Percentiles rank a stretch among this genome's conserved stretches.
Evolutionary conservation across 2,888 invertebrate species (phyloP).

Genomic region (Ennomos quercinarius): DNA sequence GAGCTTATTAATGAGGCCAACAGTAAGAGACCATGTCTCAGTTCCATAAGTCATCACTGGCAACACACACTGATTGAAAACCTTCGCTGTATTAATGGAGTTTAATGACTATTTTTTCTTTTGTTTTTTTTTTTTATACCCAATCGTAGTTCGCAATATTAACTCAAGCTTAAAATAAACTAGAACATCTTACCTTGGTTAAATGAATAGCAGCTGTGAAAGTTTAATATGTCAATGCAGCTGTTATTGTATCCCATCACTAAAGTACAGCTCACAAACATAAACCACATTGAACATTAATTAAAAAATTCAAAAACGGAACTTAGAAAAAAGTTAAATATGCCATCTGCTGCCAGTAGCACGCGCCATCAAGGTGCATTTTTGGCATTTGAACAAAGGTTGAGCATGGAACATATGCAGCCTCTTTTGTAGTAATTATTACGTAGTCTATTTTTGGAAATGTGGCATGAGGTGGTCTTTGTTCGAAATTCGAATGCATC

Average conservation of each 20-base stretch:
- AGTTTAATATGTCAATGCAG: not conserved
- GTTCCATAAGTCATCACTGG: too few species aligned
- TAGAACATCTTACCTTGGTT: too few species aligned
- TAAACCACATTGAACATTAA: conserved; percentile 28
- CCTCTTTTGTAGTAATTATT: conserved; percentile 9
- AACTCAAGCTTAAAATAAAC: too few species aligned
- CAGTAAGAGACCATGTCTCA: too few species aligned
- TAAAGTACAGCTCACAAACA: conserved; percentile 15
- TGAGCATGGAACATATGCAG: conserved; percentile 23
- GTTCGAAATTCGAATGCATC: conserved; percentile 2
- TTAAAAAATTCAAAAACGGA: conserved; percentile 33
- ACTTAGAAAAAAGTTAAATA: conserved; percentile 39
- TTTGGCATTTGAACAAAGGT: conserved; percentile 53
- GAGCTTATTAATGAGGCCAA: too few species aligned
- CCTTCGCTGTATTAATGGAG: too few species aligned
- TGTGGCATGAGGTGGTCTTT: conserved; percentile 11
- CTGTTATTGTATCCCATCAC: not conserved
- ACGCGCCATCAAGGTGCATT: conserved; percentile 53
- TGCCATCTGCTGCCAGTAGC: conserved; percentile 43
- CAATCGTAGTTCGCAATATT: too few species aligned
- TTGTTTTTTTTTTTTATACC: too few species aligned
- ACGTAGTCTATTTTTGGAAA: conserved; percentile 39
- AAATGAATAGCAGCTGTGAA: conserved; percentile 4
- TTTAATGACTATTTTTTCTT: too few species aligned
- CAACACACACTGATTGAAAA: too few species aligned